Base-by-base conservation (phyloP, 2,888 invertebrate species). In the Ferrisia virgata region DNA sequence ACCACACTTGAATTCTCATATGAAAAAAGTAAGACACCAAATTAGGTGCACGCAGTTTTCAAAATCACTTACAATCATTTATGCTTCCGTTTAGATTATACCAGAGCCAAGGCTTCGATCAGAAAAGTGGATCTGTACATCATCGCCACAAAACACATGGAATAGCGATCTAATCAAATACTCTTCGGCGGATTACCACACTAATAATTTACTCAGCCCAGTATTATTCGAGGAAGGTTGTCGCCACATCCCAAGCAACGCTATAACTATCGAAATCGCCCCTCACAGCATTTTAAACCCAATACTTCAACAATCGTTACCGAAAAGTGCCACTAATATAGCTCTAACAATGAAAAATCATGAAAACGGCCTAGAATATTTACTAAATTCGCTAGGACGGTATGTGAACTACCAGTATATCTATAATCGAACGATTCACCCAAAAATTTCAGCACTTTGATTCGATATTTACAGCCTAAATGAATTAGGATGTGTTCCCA, bases 61-160 rank as follows among this genome's bases (percentile, higher is more conserved):
- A n/a, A n/a, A n/a, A n/a, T 39, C 39, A 39, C 5, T 11, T 11
- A 39, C 11, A 39, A 25, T 72, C 72, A 72, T 1, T 36, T 18
- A 9, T 8, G 6, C n/a, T 4, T 76, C 8, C 8, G n/a, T n/a
- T 18, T 18, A 90, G 90, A 88, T 90, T 1, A 93, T 94, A 76
- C 91, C 92, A 0, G 87, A 90, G 0, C 93, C 94, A 0, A 93
- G 93, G 87, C 88, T 89, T 0, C 91, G 97, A 25, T 93, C 94
- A 0, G 87, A 90, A 0, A 92, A 93, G 85, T 98, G 98, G 98
- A 89, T 97, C 8, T 95, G 96, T 85, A 93, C 95, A 0, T 96
- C 96, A 0, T 91, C 96, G 1, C 94, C 94, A 82, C 90, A 91
- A 87, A 88, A 89, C 0, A 89, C 92, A 81, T 96, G 96, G 96